phyloP scores from a whole-genome alignment of 2,888 invertebrate genomes.

The Drosophila sordidapex region DNA sequence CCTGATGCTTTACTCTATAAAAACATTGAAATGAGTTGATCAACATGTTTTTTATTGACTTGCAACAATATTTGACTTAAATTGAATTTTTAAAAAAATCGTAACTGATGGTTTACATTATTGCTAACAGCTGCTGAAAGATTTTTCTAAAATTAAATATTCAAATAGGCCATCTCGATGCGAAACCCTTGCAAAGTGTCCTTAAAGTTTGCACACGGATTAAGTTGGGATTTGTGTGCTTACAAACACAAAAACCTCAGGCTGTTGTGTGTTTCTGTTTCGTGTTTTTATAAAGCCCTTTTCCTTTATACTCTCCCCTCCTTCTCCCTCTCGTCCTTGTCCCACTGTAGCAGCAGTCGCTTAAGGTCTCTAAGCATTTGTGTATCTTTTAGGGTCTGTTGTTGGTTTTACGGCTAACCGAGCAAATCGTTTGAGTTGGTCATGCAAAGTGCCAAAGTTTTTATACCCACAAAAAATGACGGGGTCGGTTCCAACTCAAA shows the following conservation, averaged over 20 bases:
- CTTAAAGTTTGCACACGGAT: slow-evolving; percentile 76
- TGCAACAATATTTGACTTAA: slow-evolving; percentile 29
- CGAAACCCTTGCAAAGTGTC: slow-evolving; percentile 61
- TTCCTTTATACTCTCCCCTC: slow-evolving; percentile 2
- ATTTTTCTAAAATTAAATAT: slow-evolving; percentile 64
- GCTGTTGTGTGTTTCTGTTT: slow-evolving; percentile 30
- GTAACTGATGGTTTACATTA: slow-evolving; percentile 38
- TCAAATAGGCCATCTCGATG: slow-evolving; percentile 62
- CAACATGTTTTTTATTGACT: slow-evolving; percentile 31
- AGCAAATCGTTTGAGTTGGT: slow-evolving; percentile 76
- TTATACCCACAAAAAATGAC: slow-evolving; percentile 42
- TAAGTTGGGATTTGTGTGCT: slow-evolving; percentile 64
- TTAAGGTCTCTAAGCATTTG: slow-evolving; percentile 70
- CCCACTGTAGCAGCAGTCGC: slow-evolving; percentile 44
- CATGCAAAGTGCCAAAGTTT: slow-evolving; percentile 76
- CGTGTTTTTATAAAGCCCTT: slow-evolving; percentile 59
- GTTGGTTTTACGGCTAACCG: slow-evolving; percentile 68
- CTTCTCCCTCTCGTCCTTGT: not conserved
- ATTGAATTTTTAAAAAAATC: slow-evolving; percentile 41
- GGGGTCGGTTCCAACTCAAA: slow-evolving; percentile 25
- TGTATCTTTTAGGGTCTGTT: slow-evolving; percentile 65
- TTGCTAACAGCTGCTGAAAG: slow-evolving; percentile 56
- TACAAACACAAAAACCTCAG: slow-evolving; percentile 59
- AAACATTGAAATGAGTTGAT: slow-evolving; percentile 20
- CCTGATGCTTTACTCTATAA: not conserved